Percentiles rank a stretch among this genome's conserved stretches.
Conservation (phyloP, 2,797 vertebrate species). For the Enteromius viviparus region DNA sequence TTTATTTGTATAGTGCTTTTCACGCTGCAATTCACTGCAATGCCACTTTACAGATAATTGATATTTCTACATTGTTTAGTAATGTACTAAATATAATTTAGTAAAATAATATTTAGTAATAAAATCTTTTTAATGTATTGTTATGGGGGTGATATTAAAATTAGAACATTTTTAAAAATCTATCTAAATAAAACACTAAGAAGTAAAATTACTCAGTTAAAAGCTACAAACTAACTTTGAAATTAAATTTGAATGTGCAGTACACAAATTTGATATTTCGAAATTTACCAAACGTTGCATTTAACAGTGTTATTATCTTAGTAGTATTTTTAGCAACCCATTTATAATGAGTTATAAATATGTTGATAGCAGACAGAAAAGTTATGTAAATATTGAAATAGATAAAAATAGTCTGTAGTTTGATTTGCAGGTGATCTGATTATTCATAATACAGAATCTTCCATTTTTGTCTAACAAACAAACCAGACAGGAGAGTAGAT, state of each 20-base stretch:
- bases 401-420: neutral
- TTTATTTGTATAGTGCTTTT: no score
- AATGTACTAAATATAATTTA: no score
- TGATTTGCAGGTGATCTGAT: no score
- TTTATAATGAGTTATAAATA: neutral
- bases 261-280: neutral
- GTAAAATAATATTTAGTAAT: no score
- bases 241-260: neutral
- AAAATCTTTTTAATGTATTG: neutral
- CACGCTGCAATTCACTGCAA: no score
- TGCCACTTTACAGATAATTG: no score
- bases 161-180: neutral
- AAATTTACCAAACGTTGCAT: neutral
- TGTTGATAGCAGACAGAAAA: neutral
- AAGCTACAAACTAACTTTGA: neutral
- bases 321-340: neutral
- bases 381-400: no score
- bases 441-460: no score
- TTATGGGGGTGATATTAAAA: neutral
- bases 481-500: no score
- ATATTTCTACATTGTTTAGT: no score
- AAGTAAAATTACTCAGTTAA: neutral
- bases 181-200: neutral
- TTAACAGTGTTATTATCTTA: neutral
- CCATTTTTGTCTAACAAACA: no score